These are phyloP conservation scores for Ophonus ardosiacus DNA, from an alignment of 2,888 invertebrate species.

Conservation along the genomic window DNA sequence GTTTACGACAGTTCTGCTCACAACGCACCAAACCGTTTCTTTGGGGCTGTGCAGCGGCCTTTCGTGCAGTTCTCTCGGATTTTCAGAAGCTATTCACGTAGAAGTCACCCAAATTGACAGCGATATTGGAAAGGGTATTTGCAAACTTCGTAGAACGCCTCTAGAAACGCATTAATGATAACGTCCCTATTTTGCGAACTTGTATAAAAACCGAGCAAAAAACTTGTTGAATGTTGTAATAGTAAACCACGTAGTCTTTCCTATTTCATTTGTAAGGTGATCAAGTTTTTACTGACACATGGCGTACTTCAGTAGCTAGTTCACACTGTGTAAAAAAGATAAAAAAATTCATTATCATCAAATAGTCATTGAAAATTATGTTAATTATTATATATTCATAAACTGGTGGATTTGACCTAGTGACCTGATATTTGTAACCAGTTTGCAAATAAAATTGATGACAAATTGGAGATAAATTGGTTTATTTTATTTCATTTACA, in stretches of 20 bases:
- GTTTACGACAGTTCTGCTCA: no score
- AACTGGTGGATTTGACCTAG: neutral
- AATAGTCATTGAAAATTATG: neutral
- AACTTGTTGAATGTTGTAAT: neutral
- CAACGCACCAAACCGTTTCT: no score
- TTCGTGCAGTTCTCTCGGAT: no score
- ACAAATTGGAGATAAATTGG: neutral
- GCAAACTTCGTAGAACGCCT: no score
- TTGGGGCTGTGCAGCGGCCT: no score
- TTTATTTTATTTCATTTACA: neutral
- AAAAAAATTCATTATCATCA: neutral
- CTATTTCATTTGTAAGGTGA: neutral
- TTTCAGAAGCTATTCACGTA: no score
- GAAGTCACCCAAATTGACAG: no score
- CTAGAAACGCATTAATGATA: no score
- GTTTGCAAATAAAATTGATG: neutral
- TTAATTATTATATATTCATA: neutral
- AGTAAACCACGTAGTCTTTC: neutral
- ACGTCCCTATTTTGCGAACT: neutral
- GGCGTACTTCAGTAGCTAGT: neutral
- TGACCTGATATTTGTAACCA: neutral
- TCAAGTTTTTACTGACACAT: neutral
- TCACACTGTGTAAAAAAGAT: neutral
- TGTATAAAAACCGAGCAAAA: neutral
- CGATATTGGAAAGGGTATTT: no score